Evolutionary conservation across 2,888 invertebrate species (phyloP).

Genomic region (Eurytoma californica): DNA sequence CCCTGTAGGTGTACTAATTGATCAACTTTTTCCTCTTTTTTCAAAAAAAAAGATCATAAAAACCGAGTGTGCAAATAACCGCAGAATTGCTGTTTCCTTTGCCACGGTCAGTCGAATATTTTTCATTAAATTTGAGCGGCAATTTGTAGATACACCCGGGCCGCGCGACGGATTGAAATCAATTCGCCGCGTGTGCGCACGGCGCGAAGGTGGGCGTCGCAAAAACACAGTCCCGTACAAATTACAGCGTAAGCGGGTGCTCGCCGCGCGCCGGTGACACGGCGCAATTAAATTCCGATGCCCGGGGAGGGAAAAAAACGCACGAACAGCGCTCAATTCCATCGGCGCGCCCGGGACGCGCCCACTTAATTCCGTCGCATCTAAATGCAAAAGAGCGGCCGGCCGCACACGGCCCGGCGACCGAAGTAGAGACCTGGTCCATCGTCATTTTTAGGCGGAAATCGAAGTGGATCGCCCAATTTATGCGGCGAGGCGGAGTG

Average conservation of each 20-base stretch:
- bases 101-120: too few species aligned
- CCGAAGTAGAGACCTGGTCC: background rate
- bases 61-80: too few species aligned
- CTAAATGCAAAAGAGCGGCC: conserved; percentile 11
- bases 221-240: conserved; percentile 25
- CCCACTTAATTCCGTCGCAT: conserved; percentile 3
- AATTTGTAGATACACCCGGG: background rate
- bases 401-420: background rate
- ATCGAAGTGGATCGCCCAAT: too few species aligned
- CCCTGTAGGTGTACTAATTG: too few species aligned
- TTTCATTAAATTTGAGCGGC: background rate
- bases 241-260: conserved; percentile 7
- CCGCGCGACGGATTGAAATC: conserved; percentile 10
- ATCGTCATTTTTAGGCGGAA: too few species aligned
- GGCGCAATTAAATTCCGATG: conserved; percentile 32
- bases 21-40: too few species aligned
- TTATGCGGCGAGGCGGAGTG: too few species aligned
- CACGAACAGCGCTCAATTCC: conserved; percentile 17
- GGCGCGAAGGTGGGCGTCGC: background rate
- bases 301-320: background rate
- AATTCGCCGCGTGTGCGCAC: conserved; percentile 10
- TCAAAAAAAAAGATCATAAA: too few species aligned
- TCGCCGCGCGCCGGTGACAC: background rate
- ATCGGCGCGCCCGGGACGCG: background rate
- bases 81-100: too few species aligned